Evolutionary conservation across 2,113 vertebrate species (phyloP).

Genomic region (Artemisiospiza belli): DNA sequence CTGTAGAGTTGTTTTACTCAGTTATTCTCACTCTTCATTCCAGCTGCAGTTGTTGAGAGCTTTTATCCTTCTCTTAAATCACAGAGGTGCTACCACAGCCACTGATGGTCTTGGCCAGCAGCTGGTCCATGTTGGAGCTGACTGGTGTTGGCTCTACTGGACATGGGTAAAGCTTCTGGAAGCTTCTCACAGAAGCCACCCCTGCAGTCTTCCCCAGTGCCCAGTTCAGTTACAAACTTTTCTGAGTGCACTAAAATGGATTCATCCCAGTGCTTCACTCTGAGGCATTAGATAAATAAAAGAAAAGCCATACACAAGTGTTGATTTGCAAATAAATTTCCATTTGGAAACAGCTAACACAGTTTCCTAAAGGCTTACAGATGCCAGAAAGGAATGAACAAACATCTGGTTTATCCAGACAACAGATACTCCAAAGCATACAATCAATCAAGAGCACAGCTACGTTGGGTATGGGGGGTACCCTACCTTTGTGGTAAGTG

Average conservation of each 20-base stretch:
- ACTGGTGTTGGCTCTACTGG: neutral
- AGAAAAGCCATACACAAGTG: neutral
- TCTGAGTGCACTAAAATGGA: neutral
- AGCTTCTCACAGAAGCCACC: neutral
- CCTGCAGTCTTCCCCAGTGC: neutral
- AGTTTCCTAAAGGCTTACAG: neutral
- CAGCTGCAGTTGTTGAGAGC: neutral
- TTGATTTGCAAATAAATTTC: neutral
- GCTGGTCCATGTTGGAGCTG: neutral
- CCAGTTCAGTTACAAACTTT: neutral
- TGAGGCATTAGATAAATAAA: neutral
- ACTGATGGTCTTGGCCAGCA: too few species aligned
- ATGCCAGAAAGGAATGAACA: neutral
- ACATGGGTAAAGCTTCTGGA: neutral
- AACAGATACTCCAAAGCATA: neutral
- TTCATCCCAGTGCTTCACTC: neutral
- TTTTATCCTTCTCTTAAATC: neutral
- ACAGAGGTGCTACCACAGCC: too few species aligned
- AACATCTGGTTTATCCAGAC: neutral
- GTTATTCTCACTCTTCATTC: neutral
- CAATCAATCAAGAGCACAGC: neutral
- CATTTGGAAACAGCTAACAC: neutral
- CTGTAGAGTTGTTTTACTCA: neutral
- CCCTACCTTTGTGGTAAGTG: neutral
- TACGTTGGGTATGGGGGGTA: accelerated